Base-by-base conservation (phyloP, 2,888 invertebrate genomes). In the Ceraclea dissimilis region DNA sequence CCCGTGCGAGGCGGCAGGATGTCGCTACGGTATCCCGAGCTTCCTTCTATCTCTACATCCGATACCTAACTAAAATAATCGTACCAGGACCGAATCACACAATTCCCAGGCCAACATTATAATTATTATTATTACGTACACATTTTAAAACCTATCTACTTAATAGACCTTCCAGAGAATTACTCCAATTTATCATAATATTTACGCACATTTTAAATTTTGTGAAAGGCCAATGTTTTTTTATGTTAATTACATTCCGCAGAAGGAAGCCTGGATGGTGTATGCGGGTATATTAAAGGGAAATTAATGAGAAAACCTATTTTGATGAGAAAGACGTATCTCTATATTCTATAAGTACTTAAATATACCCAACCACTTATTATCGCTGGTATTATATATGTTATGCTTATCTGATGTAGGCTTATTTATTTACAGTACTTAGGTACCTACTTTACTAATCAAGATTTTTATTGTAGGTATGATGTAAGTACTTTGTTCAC, bases 31-130 rank as follows among this genome's bases (percentile, higher is more conserved):
- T 26, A 39, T 39, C 20, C 53, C 52, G 54, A 43, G 21, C 54
- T 51, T 54, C 51, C 51, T 47, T 17, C 46, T 47, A 50, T 21
- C 57, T 47, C 54, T 49, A 34, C 33, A 34, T 55, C 55, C 55
- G 51, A 49, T 44, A 21, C 44, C 55, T 51, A 52, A 48, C 56
- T 51, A 52, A 56, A 39, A 39, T 39, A 39, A 39, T 39, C 39
- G 39, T 16, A n/a, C n/a, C 39, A 39, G 48, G 52, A 49, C 52
- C 44, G 57, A 49, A 39, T 39, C 16, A 16, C 16, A 39, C 16
- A n/a, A 39, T 8, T 8, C 39, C 16, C 39, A 39, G 8, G 13
- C n/a, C 13, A 39, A 39, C n/a, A n/a, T n/a, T n/a, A 13, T 4
- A 39, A 39, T 39, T n/a, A 39, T 31, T 8, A 31, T 31, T n/a